Evolutionary conservation across 2,797 vertebrate species (phyloP).

Genomic region (Decapterus maruadsi): DNA sequence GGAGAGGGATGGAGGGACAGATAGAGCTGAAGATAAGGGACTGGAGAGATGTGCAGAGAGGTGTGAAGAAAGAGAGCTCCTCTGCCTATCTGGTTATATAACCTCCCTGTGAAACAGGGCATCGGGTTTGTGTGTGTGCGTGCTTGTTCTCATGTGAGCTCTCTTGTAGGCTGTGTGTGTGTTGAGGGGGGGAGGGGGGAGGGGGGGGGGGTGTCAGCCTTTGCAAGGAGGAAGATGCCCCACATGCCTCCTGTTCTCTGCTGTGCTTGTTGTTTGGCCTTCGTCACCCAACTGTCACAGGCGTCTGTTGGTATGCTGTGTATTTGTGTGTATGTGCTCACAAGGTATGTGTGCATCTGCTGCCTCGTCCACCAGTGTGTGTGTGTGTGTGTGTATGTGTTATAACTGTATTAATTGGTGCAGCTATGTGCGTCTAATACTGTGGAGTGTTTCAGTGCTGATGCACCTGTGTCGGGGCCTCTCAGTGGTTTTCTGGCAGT

Average conservation of each 20-base stretch:
- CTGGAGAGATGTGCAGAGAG: conserved; percentile 25
- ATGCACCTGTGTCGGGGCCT: conserved; percentile 31
- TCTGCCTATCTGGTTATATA: conserved; percentile 55
- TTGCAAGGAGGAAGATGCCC: conserved; percentile 38
- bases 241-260: conserved; percentile 29
- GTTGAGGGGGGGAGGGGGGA: conserved; percentile 1
- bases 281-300: conserved; percentile 13
- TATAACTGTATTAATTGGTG: conserved; percentile 7
- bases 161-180: conserved; percentile 27
- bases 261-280: conserved; percentile 10
- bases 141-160: conserved; percentile 37
- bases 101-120: conserved; percentile 43
- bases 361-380: conserved; percentile 5
- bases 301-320: conserved; percentile 13
- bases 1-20: conserved; percentile 13
- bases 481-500: conserved; percentile 25
- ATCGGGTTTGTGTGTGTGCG: conserved; percentile 48
- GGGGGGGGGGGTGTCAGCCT: conserved; percentile 21
- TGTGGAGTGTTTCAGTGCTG: conserved; percentile 6
- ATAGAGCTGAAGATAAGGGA: not conserved
- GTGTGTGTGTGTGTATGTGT: conserved; percentile 7
- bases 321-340: not conserved
- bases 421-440: not conserved
- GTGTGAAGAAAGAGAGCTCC: conserved; percentile 26
- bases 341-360: not conserved